Percentiles rank a stretch among this genome's conserved stretches.
Conservation (phyloP, 2,113 vertebrate species). For the Microtus oregoni region DNA sequence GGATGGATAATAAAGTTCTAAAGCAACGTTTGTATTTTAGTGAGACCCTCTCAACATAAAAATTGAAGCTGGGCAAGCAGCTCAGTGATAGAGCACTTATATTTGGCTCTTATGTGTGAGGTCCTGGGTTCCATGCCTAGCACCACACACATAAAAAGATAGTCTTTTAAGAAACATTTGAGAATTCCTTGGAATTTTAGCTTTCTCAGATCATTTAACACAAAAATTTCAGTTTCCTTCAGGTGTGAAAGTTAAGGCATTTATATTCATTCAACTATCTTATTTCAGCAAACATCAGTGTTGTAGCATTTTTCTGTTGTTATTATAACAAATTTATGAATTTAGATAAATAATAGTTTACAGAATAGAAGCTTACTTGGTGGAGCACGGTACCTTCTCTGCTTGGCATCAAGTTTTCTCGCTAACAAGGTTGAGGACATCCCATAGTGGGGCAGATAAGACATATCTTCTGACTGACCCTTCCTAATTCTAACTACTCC, state of each 20-base stretch:
- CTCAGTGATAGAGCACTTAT: background rate
- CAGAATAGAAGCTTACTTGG: background rate
- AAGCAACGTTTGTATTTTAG: background rate
- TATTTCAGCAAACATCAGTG: background rate
- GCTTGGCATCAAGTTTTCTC: background rate
- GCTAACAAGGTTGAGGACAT: background rate
- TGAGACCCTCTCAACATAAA: background rate
- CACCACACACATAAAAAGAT: background rate
- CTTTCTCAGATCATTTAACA: slow-evolving; percentile 2
- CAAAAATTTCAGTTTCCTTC: background rate
- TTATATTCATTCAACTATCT: background rate
- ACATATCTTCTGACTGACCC: background rate
- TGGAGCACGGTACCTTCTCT: background rate
- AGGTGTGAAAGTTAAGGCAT: background rate
- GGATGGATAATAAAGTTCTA: background rate
- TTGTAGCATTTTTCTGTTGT: background rate
- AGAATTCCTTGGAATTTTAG: slow-evolving; percentile 49
- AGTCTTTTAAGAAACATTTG: background rate
- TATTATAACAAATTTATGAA: background rate
- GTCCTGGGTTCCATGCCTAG: background rate
- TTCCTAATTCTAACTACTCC: background rate
- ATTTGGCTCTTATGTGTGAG: background rate
- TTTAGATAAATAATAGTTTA: background rate
- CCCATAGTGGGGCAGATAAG: too few relatives aligned
- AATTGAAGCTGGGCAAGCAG: background rate